Percentiles rank a stretch among this genome's conserved stretches.
Conservation (phyloP, 2,888 invertebrate genomes). For the Parthenolecanium corni region DNA sequence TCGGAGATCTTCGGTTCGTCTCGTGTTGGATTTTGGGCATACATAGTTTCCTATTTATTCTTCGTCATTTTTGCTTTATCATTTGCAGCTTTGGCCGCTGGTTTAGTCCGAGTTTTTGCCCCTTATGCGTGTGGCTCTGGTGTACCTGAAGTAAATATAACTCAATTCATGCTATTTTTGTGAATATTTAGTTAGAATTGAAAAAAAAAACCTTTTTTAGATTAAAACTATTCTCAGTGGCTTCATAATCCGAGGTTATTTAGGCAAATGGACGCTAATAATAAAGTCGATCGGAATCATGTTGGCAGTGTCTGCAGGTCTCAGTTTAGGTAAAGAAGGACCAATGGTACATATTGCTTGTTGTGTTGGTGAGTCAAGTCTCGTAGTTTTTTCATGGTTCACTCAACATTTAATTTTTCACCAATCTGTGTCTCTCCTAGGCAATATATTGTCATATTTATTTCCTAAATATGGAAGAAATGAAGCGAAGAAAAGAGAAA, state of each 20-base stretch:
- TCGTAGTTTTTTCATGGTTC: too few relatives aligned
- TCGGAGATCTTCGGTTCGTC: constrained; percentile 74
- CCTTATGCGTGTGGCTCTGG: constrained; percentile 99
- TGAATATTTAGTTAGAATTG: too few relatives aligned
- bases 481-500: constrained; percentile 98
- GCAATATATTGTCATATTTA: constrained; percentile 92
- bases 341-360: constrained; percentile 99
- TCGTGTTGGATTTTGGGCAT: constrained; percentile 67
- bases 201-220: too few relatives aligned
- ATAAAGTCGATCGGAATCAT: constrained; percentile 97
- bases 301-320: constrained; percentile 88
- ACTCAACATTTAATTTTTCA: too few relatives aligned
- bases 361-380: constrained; percentile 70
- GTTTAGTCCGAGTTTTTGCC: constrained; percentile 92
- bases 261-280: constrained; percentile 98
- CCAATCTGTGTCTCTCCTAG: too few relatives aligned
- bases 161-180: too few relatives aligned
- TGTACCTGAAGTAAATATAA: constrained; percentile 57
- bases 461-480: constrained; percentile 98
- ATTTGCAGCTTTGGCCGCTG: constrained; percentile 88
- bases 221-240: constrained; percentile 92
- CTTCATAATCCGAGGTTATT: constrained; percentile 94
- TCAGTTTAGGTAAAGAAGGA: constrained; percentile 94
- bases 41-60: constrained; percentile 85
- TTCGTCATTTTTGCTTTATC: constrained; percentile 92